Base-by-base conservation (phyloP, 2,888 invertebrate genomes). In the Rotaria macrura region DNA sequence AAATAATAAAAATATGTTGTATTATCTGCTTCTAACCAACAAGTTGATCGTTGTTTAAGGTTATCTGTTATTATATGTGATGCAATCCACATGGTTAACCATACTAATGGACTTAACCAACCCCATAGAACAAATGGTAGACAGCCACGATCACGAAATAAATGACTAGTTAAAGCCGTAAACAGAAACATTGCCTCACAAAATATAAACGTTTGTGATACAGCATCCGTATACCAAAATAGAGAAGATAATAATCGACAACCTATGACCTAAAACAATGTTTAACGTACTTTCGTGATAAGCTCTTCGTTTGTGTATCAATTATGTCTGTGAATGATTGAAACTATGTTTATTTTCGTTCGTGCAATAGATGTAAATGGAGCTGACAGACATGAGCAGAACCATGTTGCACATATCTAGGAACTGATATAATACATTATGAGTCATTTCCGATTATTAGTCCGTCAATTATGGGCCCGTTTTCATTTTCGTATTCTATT, bases 71-170 rank as follows among this genome's bases (percentile, higher is more conserved):
- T 65, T 5, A 65, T 34, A 65, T 65, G 65, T 20, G 65, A 65
- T 65, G 20, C 20, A 34, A 65, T 65, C 65, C 65, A 65, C 20
- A 65, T 34, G 6, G 17, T 65, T 65, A 34, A 65, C 65, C 65
- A 65, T 14, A 65, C 20, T 65, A 65, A 65, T 65, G 65, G 65
- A 34, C 65, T 65, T 65, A 65, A 65, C 65, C 65, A 65, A 65
- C 65, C 65, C 65, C 65, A 65, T 65, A 65, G 10, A 65, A 65
- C 65, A 34, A 65, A 65, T 65, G 25, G 12, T 65, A 38, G 20
- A 65, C 65, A 65, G 12, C 65, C 65, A 34, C 65, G 65, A 65
- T 65, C 65, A 65, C 65, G 65, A 65, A 65, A 65, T 65, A 65
- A 65, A 34, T 65, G 65, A 65, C 65, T 65, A 20, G 65, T 65